A percentile compares a stretch with the other conserved stretches of the same genome.
Conservation (phyloP, 2,888 invertebrate genomes). For the Parnassius apollo region DNA sequence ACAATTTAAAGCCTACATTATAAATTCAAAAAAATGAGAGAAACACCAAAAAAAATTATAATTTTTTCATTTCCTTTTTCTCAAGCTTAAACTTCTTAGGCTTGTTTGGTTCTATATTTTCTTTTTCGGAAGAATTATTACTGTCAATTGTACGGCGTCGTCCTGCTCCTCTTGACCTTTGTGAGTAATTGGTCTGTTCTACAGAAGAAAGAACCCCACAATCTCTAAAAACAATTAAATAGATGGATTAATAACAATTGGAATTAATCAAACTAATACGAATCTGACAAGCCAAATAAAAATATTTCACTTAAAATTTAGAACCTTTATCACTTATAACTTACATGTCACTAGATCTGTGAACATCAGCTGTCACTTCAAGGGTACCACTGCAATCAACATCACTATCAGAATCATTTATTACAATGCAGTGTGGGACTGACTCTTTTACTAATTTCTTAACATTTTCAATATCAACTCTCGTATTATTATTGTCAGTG, state of each 20-base stretch:
- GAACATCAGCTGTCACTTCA: conserved; percentile 56
- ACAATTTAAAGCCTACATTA: not conserved
- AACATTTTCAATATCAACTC: not conserved
- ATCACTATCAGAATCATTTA: conserved; percentile 64
- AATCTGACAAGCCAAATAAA: no score
- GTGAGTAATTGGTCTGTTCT: conserved; percentile 37
- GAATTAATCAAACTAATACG: not conserved
- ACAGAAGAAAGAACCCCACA: conserved; percentile 49
- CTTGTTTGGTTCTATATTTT: conserved; percentile 68
- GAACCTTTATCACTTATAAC: conserved; percentile 30
- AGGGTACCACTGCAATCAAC: conserved; percentile 39
- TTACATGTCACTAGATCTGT: conserved; percentile 55
- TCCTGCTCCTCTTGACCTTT: conserved; percentile 39
- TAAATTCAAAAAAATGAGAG: no score
- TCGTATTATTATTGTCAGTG: not conserved
- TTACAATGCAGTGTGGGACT: conserved; percentile 39
- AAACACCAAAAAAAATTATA: not conserved
- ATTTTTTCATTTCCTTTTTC: conserved; percentile 28
- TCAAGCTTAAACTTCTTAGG: conserved; percentile 38
- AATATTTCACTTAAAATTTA: no score
- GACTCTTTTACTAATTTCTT: not conserved
- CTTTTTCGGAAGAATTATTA: conserved; percentile 71
- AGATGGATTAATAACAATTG: conserved; percentile 10
- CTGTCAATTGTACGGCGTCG: conserved; percentile 60
- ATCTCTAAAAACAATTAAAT: conserved; percentile 46